Base-by-base conservation (phyloP, 2,888 invertebrate genomes). In the Osmoderma eremita region DNA sequence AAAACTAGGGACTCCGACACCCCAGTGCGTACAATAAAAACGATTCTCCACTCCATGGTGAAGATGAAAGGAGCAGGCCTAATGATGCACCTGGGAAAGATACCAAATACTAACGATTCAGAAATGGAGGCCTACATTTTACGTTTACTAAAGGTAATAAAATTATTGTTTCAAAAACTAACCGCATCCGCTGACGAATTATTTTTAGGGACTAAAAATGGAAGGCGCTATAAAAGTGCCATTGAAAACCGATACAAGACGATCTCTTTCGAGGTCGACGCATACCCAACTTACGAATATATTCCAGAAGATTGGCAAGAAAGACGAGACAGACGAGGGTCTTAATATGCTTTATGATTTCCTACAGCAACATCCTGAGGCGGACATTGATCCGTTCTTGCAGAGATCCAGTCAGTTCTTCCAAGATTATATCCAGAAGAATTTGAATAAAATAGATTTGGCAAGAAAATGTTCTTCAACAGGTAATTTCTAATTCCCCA, bases 11-110 rank as follows among this genome's bases (percentile, higher is more conserved):
- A 90, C 0, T 87, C 88, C 18, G 97, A 97, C 79, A 94, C 93
- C n/a, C 97, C 95, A 0, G 83, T 93, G 75, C 87, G 93, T 77
- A 98, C 98, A 12, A 90, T 98, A 54, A 97, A 97, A 84, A 98
- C 98, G 0, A 88, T 98, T 72, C 87, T 98, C 63, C 96, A 97
- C 81, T 91, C 94, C 63, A 89, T 96, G 85, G 93, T 94, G 66
- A 94, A 94, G 83, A 89, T 92, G 73, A 93, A 94, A 80, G 96
- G 96, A 2, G 88, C 89, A 65, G 88, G 90, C 62, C 91, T 95
- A 73, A 87, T 94, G 73, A 88, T 88, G 75, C 91, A 95, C 80
- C 85, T 93, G 62, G 88, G 89, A 18, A 90, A 88, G 78, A 91
- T 93, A 81, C 90, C 90, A 0, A 89, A 91, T 73, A 88, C 90